These are phyloP conservation scores for Lithobates sylvaticus DNA, from an alignment of 2,797 vertebrate species.

Conservation along the genomic window DNA sequence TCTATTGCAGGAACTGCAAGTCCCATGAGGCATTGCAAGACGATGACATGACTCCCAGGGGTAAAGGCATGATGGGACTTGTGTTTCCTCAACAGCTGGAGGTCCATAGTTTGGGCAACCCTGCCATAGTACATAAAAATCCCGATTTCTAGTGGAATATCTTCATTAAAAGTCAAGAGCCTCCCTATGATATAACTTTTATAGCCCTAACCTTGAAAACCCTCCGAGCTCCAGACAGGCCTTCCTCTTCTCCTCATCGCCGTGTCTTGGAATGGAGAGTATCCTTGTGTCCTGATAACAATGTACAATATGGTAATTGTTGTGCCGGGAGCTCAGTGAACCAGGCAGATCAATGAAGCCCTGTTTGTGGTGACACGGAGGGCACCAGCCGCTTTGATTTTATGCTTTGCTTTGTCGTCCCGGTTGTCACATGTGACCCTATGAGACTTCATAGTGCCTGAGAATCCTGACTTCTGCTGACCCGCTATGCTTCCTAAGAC, in stretches of 20 bases:
- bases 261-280: not conserved
- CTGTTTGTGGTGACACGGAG: constrained; percentile 38
- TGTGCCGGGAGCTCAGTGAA: constrained; percentile 27
- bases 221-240: not conserved
- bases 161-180: not conserved
- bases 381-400: constrained; percentile 56
- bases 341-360: constrained; percentile 39
- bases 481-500: constrained; percentile 24
- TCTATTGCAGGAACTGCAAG: too few species aligned
- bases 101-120: too few species aligned
- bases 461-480: constrained; percentile 38
- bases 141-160: too few species aligned
- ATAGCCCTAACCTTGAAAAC: not conserved
- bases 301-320: constrained; percentile 57
- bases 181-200: not conserved
- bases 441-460: constrained; percentile 39
- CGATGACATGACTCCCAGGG: too few species aligned
- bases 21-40: too few species aligned
- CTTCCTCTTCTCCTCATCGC: constrained; percentile 1
- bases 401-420: constrained; percentile 40
- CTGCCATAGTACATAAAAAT: too few species aligned
- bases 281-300: constrained; percentile 27
- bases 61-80: too few species aligned
- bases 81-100: too few species aligned
- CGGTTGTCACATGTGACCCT: constrained; percentile 50